phyloP scores from a whole-genome alignment of 2,888 invertebrate species.

The Pseudococcus jackbeardsleyi region DNA sequence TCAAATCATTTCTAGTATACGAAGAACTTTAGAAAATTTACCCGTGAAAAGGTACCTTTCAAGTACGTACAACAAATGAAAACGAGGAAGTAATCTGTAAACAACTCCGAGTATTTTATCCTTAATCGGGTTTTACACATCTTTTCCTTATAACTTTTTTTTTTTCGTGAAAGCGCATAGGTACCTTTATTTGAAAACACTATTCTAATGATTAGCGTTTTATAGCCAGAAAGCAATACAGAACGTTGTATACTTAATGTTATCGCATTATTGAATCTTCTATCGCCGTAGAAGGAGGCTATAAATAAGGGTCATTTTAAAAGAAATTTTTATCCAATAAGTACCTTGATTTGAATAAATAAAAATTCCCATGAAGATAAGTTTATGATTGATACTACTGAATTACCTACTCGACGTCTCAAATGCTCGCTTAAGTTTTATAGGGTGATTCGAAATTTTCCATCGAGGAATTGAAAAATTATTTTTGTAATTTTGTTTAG shows the following conservation, averaged over 20 bases:
- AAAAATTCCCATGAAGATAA: too few relatives aligned
- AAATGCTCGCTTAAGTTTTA: too few relatives aligned
- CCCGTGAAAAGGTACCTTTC: conserved; percentile 35
- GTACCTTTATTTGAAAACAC: not conserved
- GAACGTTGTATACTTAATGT: not conserved
- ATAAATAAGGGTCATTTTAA: too few relatives aligned
- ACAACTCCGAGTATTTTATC: conserved; percentile 26
- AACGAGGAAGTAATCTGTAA: conserved; percentile 42
- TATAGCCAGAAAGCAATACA: not conserved
- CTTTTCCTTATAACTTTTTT: conserved; percentile 12
- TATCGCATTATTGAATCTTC: not conserved
- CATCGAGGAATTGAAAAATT: too few relatives aligned
- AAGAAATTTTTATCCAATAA: too few relatives aligned
- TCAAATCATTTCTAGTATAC: conserved; percentile 17
- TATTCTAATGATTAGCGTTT: not conserved
- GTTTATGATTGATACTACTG: too few relatives aligned
- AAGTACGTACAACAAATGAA: conserved; percentile 21
- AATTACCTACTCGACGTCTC: too few relatives aligned
- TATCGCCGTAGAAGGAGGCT: too few relatives aligned
- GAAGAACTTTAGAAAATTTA: not conserved
- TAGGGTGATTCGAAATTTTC: too few relatives aligned
- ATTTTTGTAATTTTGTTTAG: too few relatives aligned
- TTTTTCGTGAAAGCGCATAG: not conserved
- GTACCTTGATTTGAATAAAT: too few relatives aligned
- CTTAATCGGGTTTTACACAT: conserved; percentile 27